Evolutionary conservation across 2,113 vertebrate genomes (phyloP), one percentile per base, ranked within the genome.

Genomic region (Lepidothrix coronata): DNA sequence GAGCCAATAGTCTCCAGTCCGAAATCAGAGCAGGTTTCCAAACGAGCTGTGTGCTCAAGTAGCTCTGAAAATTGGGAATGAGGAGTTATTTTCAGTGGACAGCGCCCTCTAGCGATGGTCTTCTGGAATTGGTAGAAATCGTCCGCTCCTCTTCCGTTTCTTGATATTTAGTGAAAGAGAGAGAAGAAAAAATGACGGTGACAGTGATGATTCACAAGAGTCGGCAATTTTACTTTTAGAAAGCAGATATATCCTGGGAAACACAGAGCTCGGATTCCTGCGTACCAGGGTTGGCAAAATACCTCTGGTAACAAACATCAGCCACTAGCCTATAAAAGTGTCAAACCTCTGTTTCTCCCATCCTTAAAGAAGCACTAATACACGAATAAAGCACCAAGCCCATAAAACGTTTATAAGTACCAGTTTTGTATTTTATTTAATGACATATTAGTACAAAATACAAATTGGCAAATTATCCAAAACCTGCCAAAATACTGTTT

Each of bases 71-170:
- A 22, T 3, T 2, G 19, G 19, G 17, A 52, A 1, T 1, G 8
- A 2, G 14, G 12, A 30, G 57, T 1, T 23, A 4, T 15, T 9
- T 83, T 31, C 96, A 33, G 97, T 89, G 30, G 21, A 91, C 97
- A 97, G 94, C 55, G 96, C 95, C 97, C 98, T 97, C 98, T 96
- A 48, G 97, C 96, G 98, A 18, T 43, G 61, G 1, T 0, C 0
- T 15, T 5, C 0, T 0, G 49, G 63, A 81, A 96, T 74, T 30
- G 35, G 39, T 8, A 44, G 6, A 16, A 31, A 11, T 5, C 5
- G 12, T 27, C 15, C 24, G 1, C 35, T 3, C 28, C 27, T 7
- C 49, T 2, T 46, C 43, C 30, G 1, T 39, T 35, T 12, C 24
- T 25, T 30, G 28, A 11, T 12, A 46, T 39, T 72, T n/a, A 23